Evolutionary conservation across 2,113 vertebrate species (phyloP).

Genomic region (Rhinichthys klamathensis): DNA sequence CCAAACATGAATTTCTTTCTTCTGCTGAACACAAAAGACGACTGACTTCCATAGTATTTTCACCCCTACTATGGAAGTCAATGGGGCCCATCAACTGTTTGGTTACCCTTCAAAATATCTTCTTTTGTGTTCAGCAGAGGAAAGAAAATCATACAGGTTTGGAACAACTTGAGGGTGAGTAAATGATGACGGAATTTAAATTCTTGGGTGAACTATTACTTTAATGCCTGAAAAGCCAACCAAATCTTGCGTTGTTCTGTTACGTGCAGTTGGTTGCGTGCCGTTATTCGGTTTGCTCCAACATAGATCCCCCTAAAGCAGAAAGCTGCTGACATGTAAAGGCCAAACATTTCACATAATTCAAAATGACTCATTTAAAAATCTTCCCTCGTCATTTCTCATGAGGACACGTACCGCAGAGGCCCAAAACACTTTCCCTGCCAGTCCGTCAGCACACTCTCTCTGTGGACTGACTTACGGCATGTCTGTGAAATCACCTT

Average conservation of each 20-base stretch:
- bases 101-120: too few relatives aligned
- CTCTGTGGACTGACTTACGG: constrained; percentile 15
- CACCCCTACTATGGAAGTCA: too few relatives aligned
- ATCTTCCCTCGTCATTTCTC: background rate
- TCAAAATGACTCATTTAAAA: constrained; percentile 41
- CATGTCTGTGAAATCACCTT: constrained; percentile 44
- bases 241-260: constrained; percentile 6
- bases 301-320: constrained; percentile 16
- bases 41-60: too few relatives aligned
- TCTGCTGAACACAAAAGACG: too few relatives aligned
- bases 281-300: constrained; percentile 23
- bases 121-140: too few relatives aligned
- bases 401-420: background rate
- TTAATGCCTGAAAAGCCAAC: background rate
- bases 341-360: constrained; percentile 33
- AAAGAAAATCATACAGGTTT: too few relatives aligned
- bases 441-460: constrained; percentile 7
- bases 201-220: too few relatives aligned
- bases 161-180: too few relatives aligned
- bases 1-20: too few relatives aligned
- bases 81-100: too few relatives aligned
- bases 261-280: constrained; percentile 13
- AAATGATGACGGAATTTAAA: too few relatives aligned
- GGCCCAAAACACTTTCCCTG: constrained; percentile 16
- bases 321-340: constrained; percentile 22